phyloP scores from a whole-genome alignment of 2,113 vertebrate genomes.

The Dicentrarchus labrax region DNA sequence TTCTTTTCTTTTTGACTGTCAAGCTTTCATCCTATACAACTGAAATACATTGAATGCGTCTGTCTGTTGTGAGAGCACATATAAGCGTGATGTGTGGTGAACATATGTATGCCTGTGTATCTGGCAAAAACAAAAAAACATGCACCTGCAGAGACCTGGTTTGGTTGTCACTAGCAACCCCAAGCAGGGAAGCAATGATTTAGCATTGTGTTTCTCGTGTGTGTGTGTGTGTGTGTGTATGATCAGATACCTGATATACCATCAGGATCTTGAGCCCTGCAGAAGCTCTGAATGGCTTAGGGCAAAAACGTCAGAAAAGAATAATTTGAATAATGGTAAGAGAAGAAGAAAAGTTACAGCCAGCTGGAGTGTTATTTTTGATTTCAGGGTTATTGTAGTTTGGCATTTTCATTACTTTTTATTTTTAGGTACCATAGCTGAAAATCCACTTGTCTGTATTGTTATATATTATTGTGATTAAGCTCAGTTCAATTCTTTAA shows the following conservation, averaged over 20 bases:
- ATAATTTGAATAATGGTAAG: neutral
- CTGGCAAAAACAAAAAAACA: neutral
- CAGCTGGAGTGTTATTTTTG: neutral
- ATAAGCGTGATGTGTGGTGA: neutral
- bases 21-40: neutral
- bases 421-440: too few relatives aligned
- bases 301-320: conserved; percentile 12
- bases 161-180: conserved; percentile 63
- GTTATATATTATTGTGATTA: neutral
- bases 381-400: neutral
- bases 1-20: neutral
- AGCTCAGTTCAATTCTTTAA: neutral
- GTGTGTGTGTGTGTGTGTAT: conserved; percentile 27
- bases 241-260: conserved; percentile 24
- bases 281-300: neutral
- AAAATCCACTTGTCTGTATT: too few relatives aligned
- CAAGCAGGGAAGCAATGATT: conserved; percentile 1
- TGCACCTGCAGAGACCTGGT: conserved; percentile 49
- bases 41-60: neutral
- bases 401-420: neutral
- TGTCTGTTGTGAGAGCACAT: conserved; percentile 27
- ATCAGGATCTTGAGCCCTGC: neutral
- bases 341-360: neutral
- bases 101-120: neutral
- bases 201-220: conserved; percentile 15